A percentile compares a stretch with the other conserved stretches of the same genome.
phyloP scores from a whole-genome alignment of 1,140 invertebrate genomes.

The Diabrotica undecimpunctata region DNA sequence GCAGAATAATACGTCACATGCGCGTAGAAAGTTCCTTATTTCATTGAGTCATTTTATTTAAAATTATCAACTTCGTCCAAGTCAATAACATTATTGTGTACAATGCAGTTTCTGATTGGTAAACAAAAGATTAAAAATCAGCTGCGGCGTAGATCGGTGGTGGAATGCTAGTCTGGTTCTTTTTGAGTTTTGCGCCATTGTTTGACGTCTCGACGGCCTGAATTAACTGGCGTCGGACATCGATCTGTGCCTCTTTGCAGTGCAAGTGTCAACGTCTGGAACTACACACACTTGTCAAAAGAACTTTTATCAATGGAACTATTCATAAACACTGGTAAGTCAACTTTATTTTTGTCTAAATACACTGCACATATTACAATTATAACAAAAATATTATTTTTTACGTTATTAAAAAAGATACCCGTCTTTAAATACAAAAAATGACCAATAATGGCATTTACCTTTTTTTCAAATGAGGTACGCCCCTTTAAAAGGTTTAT shows the following conservation, averaged over 20 bases:
- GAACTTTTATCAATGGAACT: constrained; percentile 1
- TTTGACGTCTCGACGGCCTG: not conserved
- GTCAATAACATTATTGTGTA: not conserved
- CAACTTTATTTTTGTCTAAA: not conserved
- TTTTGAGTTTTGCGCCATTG: not conserved
- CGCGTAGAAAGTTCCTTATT: not conserved
- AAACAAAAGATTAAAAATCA: too few species aligned
- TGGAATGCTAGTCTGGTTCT: too few species aligned
- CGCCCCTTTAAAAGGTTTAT: not conserved
- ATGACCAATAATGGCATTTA: not conserved
- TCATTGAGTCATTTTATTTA: not conserved
- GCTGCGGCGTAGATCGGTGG: too few species aligned
- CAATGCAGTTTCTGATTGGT: too few species aligned
- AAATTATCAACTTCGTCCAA: not conserved
- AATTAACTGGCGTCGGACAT: not conserved
- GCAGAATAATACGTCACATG: not conserved
- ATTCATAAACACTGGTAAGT: not conserved
- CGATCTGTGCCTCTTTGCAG: constrained; percentile 1
- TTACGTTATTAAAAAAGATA: not conserved
- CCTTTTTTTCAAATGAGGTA: not conserved
- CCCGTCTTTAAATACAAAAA: not conserved
- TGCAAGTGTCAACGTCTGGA: not conserved
- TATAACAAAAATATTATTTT: not conserved
- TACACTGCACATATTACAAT: too few species aligned
- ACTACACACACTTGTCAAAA: not conserved